Evolutionary conservation across 2,797 vertebrate species (phyloP).

Genomic region (Anomalospiza imberbis): DNA sequence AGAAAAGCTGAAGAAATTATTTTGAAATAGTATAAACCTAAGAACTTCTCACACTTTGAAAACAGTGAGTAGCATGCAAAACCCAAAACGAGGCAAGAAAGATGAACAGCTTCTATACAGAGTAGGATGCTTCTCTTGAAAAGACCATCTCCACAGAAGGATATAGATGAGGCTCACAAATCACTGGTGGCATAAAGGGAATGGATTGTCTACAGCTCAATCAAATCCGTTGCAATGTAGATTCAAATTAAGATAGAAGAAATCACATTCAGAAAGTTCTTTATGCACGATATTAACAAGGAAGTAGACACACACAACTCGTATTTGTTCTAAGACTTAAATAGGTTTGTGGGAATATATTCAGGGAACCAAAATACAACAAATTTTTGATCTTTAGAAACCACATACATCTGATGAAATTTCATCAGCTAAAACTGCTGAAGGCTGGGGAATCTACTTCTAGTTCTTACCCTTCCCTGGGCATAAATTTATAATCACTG

Average conservation of each 20-base stretch:
- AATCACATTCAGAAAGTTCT: background rate
- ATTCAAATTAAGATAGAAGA: background rate
- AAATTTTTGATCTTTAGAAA: background rate
- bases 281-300: background rate
- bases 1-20: background rate
- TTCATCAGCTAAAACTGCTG: background rate
- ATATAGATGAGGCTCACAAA: background rate
- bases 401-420: background rate
- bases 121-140: background rate
- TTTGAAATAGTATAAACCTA: background rate
- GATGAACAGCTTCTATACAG: background rate
- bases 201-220: background rate
- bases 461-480: background rate
- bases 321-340: background rate
- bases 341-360: background rate
- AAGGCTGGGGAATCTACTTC: background rate
- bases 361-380: background rate
- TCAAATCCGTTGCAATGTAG: background rate
- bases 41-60: background rate
- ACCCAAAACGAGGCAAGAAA: background rate
- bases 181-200: background rate
- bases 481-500: background rate
- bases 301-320: background rate
- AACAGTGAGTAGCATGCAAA: background rate
- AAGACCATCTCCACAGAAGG: background rate